Conservation (phyloP, 2,888 invertebrate species). For the Salpingus planirostris region DNA sequence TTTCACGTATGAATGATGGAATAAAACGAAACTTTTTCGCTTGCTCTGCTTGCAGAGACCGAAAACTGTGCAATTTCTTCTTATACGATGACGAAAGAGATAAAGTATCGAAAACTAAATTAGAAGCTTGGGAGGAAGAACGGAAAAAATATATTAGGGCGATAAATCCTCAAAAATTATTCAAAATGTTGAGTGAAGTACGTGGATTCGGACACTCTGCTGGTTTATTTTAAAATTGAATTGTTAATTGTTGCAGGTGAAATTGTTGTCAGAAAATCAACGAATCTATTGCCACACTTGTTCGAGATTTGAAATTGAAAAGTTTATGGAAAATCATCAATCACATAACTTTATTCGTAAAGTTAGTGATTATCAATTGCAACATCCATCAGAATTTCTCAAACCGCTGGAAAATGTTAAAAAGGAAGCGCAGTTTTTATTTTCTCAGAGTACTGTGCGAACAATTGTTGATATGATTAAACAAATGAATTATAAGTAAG, state of each 20-base stretch:
- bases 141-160: constrained; percentile 40
- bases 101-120: constrained; percentile 36
- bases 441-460: constrained; percentile 57
- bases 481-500: constrained; percentile 51
- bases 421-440: constrained; percentile 83
- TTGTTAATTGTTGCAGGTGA: constrained; percentile 37
- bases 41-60: constrained; percentile 76
- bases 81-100: constrained; percentile 46
- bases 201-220: background rate
- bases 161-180: constrained; percentile 48
- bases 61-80: constrained; percentile 67
- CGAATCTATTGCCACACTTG: constrained; percentile 60
- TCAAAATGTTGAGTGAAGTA: constrained; percentile 44
- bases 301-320: constrained; percentile 43
- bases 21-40: constrained; percentile 57
- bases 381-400: constrained; percentile 58
- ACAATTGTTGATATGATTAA: constrained; percentile 56
- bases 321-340: constrained; percentile 42
- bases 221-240: too few relatives aligned
- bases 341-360: constrained; percentile 48
- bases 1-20: constrained; percentile 43
- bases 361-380: constrained; percentile 50
- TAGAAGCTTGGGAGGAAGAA: constrained; percentile 46
- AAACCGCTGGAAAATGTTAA: constrained; percentile 63
- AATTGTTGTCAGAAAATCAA: constrained; percentile 39